Base-by-base conservation (phyloP, 2,888 invertebrate genomes). In the Nomada flava region DNA sequence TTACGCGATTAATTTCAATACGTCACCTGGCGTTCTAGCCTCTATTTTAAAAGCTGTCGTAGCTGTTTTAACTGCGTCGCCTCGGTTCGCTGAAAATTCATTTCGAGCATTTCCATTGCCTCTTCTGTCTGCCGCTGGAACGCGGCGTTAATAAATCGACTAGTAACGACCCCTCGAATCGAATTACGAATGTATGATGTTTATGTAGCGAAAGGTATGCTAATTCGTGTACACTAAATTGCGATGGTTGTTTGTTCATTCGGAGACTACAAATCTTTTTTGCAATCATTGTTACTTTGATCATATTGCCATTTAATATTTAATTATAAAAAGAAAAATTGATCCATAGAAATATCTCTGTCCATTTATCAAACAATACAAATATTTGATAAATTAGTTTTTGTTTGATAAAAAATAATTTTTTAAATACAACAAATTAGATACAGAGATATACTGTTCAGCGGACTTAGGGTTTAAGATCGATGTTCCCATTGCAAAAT, bases 1-100 rank as follows among this genome's bases (percentile, higher is more conserved):
- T 81, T 80, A 83, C 79, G 71, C 83, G 86, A 88, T 86, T 88
- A 88, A 88, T 88, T 88, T 86, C 88, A 88, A 88, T 88, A 88
- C 88, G 84, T 88, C 86, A 83, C 82, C 76, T 69, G 83, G 80
- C 85, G 78, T 80, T 79, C 82, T 74, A 70, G 78, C 83, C 83
- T 85, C 88, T 79, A 88, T 86, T 36, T 36, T 88, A 88, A 88
- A 88, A 88, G 79, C 88, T 85, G 88, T 88, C 86, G 83, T 74
- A 79, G 80, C 82, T 76, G 87, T 86, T 88, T 86, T 85, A 88
- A 86, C 86, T 68, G 78, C 73, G 47, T 73, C 79, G 77, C 47
- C 60, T 60, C 85, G 85, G 62, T 63, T 42, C 63, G 23, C 75
- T 82, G 84, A 64, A 86, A 86, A 86, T 84, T 69, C 87, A 78